phyloP scores from a whole-genome alignment of 2,113 vertebrate species.

The Nothobranchius furzeri region DNA sequence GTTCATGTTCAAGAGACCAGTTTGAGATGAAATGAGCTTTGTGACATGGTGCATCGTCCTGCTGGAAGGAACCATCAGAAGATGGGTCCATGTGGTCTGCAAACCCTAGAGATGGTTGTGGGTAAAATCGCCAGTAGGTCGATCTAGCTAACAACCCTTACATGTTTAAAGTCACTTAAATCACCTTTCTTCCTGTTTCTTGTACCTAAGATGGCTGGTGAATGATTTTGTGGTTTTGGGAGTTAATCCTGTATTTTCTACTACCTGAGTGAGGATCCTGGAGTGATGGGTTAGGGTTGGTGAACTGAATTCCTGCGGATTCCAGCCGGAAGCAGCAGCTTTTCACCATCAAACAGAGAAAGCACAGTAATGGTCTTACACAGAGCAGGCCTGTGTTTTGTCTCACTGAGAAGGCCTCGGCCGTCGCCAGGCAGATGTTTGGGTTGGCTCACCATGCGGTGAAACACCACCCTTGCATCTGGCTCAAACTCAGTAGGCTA shows the following conservation, averaged over 20 bases:
- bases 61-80: too few relatives aligned
- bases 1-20: too few relatives aligned
- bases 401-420: constrained; percentile 51
- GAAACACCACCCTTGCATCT: constrained; percentile 63
- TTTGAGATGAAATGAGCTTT: too few relatives aligned
- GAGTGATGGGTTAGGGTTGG: not conserved
- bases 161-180: too few relatives aligned
- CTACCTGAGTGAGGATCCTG: not conserved
- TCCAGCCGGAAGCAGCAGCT: constrained; percentile 29
- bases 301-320: not conserved
- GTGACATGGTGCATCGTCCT: too few relatives aligned
- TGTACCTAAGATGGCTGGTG: too few relatives aligned
- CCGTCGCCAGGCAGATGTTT: constrained; percentile 68
- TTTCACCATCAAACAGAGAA: constrained; percentile 48
- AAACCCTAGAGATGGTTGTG: too few relatives aligned
- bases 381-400: constrained; percentile 58
- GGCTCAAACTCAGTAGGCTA: constrained; percentile 36
- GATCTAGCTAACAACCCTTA: too few relatives aligned
- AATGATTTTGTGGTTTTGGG: too few relatives aligned
- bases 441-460: constrained; percentile 51
- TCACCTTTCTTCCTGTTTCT: too few relatives aligned
- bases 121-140: too few relatives aligned
- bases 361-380: constrained; percentile 47
- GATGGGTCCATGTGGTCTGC: too few relatives aligned
- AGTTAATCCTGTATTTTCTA: not conserved